Evolutionary conservation across 2,888 invertebrate species (phyloP), one percentile per base, ranked within the genome.

Genomic region (Thalpophila matura): DNA sequence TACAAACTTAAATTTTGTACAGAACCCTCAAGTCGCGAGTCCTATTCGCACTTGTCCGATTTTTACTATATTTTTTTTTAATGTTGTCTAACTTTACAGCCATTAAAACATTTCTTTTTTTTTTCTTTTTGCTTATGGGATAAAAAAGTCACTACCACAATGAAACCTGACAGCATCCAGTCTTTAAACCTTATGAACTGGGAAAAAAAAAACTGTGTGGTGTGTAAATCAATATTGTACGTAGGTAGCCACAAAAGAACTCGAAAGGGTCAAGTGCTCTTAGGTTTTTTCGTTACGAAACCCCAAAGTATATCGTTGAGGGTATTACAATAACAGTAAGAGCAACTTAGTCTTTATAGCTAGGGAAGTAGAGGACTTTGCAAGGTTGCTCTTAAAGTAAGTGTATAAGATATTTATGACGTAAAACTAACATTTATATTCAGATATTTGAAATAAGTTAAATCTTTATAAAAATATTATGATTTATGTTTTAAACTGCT

Each of bases 201-300:
- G 18, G 2, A 22, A 5, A 33, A 27, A 22, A 22, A 26, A 26
- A 10, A 50, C 3, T 9, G 14, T 10, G 26, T 18, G n/a, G 12
- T 12, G 2, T 12, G n/a, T 9, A 4, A 22, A 27, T 22, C n/a
- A 33, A 42, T 51, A 50, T 24, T 12, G 18, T 16, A 29, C 24
- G 5, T 16, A 20, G n/a, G n/a, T 31, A 47, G 35, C 47, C 43
- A 37, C 58, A 43, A 58, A 58, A 43, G 20, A 37, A 38, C 37
- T 43, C 16, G 26, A 49, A 49, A 20, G 31, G 64, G 58, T 57
- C 47, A 67, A 64, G 58, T 67, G 35, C 26, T 29, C 58, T 43
- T 24, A 9, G 43, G 18, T 40, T 24, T 53, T 33, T 43, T 27
- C 20, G 26, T 42, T n/a, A 42, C 57, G 27, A 12, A 40, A 33